Base-by-base conservation (phyloP, 1,140 invertebrate species). In the Tetraneura akinire region DNA sequence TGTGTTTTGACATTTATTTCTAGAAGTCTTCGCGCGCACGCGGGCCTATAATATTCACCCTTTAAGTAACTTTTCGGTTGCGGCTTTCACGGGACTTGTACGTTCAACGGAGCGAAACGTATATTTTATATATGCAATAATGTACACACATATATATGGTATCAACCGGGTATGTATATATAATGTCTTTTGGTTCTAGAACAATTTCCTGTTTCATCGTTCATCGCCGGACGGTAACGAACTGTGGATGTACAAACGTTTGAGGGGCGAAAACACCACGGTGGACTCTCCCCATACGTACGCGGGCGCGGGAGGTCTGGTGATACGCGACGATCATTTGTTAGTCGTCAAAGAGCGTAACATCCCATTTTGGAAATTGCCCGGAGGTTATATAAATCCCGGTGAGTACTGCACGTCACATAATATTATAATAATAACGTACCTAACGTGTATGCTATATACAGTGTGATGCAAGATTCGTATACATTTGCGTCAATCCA, bases 301-400 rank as follows among this genome's bases (percentile, higher is more conserved):
- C 16, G 45, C 37, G 16, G 74, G 74, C 1, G 74, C 74, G 3
- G 74, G 74, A 42, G 74, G 55, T n/a, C 55, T 78, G 11, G 74
- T 78, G 74, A 57, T 62, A 26, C 55, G 55, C 55, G 37, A 78
- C 55, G 74, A 78, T 57, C 53, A 26, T 78, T 57, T 78, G 74
- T 60, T 78, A 78, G 74, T 78, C 21, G 74, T 78, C 74, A 78
- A 78, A 78, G 74, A 78, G 60, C 86, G 62, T 47, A 42, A n/a
- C 26, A 11, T 78, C 11, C 55, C 74, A 83, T 87, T 89, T 83
- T 97, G 95, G 95, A 98, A 98, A 86, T 87, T 97, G 21, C 96
- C 96, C 32, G 95, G 96, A 80, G 96, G 95, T 78, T 94, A 94
- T 87, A 92, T 96, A 37, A 93, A 97, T 85, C 91, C 90, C 86